Evolutionary conservation across 2,888 invertebrate genomes (phyloP).

Genomic region (Chrysolina oricalcia): DNA sequence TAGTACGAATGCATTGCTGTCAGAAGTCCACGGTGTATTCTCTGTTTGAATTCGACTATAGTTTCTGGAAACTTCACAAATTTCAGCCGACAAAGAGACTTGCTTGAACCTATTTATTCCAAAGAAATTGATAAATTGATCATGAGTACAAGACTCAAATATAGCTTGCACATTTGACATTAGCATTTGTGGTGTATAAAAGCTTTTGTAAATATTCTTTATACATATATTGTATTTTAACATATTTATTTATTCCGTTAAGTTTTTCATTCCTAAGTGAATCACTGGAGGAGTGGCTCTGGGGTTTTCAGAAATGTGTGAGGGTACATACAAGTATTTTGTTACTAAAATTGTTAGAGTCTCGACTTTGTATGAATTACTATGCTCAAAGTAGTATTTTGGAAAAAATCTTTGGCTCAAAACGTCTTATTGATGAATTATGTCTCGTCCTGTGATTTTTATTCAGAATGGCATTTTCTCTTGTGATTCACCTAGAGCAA

Average conservation of each 20-base stretch:
- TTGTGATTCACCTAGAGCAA: conserved; percentile 36
- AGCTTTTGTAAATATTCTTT: conserved; percentile 43
- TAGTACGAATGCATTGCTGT: too few species aligned
- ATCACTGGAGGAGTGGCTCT: conserved; percentile 27
- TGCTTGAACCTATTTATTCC: too few species aligned
- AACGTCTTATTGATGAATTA: neutral
- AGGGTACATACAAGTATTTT: too few species aligned
- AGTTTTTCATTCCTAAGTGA: conserved; percentile 37
- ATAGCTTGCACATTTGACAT: conserved; percentile 23
- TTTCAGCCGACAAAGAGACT: too few species aligned
- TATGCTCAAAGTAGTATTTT: neutral
- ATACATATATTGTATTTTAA: conserved; percentile 41
- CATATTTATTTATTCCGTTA: conserved; percentile 42
- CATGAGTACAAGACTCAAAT: too few species aligned
- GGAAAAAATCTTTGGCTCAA: neutral
- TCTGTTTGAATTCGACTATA: too few species aligned
- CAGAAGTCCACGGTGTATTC: too few species aligned
- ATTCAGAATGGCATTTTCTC: neutral
- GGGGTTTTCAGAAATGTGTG: neutral
- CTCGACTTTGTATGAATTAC: neutral
- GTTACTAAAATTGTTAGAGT: too few species aligned
- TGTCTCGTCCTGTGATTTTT: neutral
- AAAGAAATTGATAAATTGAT: too few species aligned
- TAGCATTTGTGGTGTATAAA: conserved; percentile 3
- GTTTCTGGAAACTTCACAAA: too few species aligned